phyloP scores from a whole-genome alignment of 2,888 invertebrate species.

The Alentia gelatinosa region DNA sequence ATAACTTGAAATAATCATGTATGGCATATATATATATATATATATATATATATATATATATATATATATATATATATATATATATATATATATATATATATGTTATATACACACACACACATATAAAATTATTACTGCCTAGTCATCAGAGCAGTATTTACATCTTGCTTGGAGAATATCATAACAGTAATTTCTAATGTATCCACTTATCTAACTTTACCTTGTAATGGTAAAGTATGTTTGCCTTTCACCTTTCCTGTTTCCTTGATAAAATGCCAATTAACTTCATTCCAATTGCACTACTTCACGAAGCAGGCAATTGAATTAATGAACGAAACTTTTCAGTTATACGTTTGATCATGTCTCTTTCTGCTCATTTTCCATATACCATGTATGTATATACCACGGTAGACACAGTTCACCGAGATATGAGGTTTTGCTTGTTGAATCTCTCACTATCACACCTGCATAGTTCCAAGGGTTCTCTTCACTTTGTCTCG shows the following conservation, averaged over 20 bases:
- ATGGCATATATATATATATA: not conserved
- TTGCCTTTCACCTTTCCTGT: not conserved
- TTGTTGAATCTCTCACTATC: not conserved
- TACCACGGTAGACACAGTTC: not conserved
- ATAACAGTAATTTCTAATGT: not conserved
- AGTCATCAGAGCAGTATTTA: too few species aligned
- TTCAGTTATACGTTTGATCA: not conserved
- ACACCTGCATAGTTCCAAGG: not conserved
- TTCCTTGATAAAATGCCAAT: not conserved
- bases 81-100: slow-evolving; percentile 57
- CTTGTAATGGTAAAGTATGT: not conserved
- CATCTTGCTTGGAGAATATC: not conserved
- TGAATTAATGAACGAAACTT: slow-evolving; percentile 5
- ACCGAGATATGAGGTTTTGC: not conserved
- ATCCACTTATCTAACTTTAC: not conserved
- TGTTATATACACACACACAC: slow-evolving; percentile 48
- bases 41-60: slow-evolving; percentile 48
- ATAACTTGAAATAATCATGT: too few species aligned
- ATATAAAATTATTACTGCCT: slow-evolving; percentile 51
- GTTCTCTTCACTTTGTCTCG: not conserved
- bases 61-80: slow-evolving; percentile 57
- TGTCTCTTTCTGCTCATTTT: not conserved
- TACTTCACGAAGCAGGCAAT: not conserved
- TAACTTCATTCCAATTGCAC: not conserved
- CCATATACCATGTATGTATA: not conserved